A percentile compares a stretch with the other conserved stretches of the same genome.
Evolutionary conservation across 2,113 vertebrate species (phyloP).

Genomic region (Daboia siamensis): DNA sequence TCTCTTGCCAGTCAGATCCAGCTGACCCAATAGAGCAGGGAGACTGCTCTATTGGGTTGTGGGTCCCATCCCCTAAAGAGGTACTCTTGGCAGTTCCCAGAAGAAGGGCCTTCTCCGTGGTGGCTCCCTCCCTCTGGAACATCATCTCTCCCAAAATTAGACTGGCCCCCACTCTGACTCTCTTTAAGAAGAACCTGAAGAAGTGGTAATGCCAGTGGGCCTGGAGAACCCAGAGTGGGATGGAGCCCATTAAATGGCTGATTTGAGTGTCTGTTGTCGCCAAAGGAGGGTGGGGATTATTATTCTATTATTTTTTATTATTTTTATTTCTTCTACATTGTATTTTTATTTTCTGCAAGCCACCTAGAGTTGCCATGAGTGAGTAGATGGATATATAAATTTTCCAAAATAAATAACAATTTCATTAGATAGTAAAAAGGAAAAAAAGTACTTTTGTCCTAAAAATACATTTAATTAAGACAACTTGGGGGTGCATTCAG

Average conservation of each 20-base stretch:
- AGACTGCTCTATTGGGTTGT: too few relatives aligned
- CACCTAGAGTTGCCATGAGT: too few relatives aligned
- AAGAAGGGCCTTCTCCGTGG: not conserved
- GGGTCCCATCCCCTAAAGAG: not conserved
- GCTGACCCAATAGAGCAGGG: not conserved
- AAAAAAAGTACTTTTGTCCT: not conserved
- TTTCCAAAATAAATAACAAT: not conserved
- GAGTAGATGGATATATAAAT: too few relatives aligned
- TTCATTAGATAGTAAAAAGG: not conserved
- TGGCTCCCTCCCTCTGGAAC: not conserved
- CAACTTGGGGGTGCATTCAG: conserved; percentile 34
- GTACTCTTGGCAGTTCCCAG: not conserved
- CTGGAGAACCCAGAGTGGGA: not conserved
- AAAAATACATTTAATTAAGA: conserved; percentile 2
- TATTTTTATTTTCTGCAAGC: too few relatives aligned
- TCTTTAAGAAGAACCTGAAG: not conserved
- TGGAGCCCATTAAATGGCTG: not conserved
- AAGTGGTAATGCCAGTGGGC: too few relatives aligned
- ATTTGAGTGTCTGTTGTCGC: not conserved
- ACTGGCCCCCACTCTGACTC: not conserved
- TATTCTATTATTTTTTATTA: too few relatives aligned
- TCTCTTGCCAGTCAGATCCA: not conserved
- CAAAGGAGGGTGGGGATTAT: not conserved
- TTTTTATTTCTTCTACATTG: too few relatives aligned
- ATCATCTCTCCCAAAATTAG: not conserved